Conservation (phyloP, 1,140 invertebrate genomes). For the Diachasmimorpha longicaudata region DNA sequence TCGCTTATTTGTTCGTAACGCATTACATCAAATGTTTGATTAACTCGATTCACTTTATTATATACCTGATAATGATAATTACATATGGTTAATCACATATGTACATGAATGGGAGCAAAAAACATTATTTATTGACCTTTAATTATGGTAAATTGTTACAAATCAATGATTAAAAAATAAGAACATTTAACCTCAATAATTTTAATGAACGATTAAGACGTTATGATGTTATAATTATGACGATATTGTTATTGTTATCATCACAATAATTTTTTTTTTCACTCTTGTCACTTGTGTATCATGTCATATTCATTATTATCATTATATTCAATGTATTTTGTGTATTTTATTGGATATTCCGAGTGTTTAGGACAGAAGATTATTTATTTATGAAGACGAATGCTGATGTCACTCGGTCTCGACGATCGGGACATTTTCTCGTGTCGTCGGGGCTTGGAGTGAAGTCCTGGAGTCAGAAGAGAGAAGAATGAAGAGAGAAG, state of each 20-base stretch:
- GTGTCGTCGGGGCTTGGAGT: background rate
- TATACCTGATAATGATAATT: conserved; percentile 16
- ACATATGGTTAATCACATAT: conserved; percentile 25
- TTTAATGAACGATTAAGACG: background rate
- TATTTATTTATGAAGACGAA: background rate
- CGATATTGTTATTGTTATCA: conserved; percentile 48
- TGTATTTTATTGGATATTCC: conserved; percentile 37
- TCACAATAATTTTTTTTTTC: conserved; percentile 25
- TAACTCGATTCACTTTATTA: conserved; percentile 41
- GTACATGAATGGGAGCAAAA: conserved; percentile 21
- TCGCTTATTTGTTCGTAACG: conserved; percentile 63
- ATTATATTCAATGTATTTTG: conserved; percentile 28
- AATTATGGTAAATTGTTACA: conserved; percentile 23
- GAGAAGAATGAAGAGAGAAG: conserved; percentile 25
- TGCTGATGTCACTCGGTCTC: background rate
- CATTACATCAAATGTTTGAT: conserved; percentile 60
- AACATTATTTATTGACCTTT: conserved; percentile 16
- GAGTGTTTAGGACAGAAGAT: conserved; percentile 51
- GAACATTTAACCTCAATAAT: background rate
- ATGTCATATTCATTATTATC: conserved; percentile 37
- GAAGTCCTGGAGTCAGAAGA: conserved; percentile 10
- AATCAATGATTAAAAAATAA: background rate
- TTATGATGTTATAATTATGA: conserved; percentile 35
- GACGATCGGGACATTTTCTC: conserved; percentile 16
- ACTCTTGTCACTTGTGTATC: conserved; percentile 34